Base-by-base conservation (phyloP, 2,888 invertebrate genomes). In the Dryocosmus kuriphilus region DNA sequence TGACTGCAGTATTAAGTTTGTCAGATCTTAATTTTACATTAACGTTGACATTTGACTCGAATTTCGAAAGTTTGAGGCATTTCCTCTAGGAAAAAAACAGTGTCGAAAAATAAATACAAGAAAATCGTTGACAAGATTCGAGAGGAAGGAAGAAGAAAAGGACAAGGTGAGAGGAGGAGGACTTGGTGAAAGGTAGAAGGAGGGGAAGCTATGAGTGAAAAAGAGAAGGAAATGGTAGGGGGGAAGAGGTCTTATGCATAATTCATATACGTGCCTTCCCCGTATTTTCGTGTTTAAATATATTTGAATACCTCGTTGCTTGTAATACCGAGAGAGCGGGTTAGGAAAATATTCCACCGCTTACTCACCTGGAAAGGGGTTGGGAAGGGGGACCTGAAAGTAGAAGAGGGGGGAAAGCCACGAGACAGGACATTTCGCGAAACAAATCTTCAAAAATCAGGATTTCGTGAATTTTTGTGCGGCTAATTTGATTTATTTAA, bases 231-330 rank as follows among this genome's bases (percentile, higher is more conserved):
- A 75, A 19, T 22, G 16, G 65, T 24, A 14, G 65, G 24, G 27
- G 65, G 22, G 24, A 85, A 86, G 84, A 85, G 83, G 86, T 83
- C 86, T 89, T 86, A 90, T 90, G 89, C 87, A 90, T 91, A 87
- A 90, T 90, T 90, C 90, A 91, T 90, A 83, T 80, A 75, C 83
- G 85, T 86, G 86, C 85, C 89, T 88, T 90, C 89, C 84, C 85
- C 88, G 88, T 90, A 74, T 91, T 91, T 90, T 89, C 88, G 87
- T 88, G 88, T 90, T 90, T 90, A 89, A 90, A 91, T 91, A 91
- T 91, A 91, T 91, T 91, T 90, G 89, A 91, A 90, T 90, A 89
- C 86, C 84, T 87, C 85, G 87, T 88, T 88, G 87, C 84, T 82
- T 85, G 87, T 84, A 86, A 85, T 82, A 83, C 81, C 46, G 73